phyloP scores from a whole-genome alignment of 2,888 invertebrate genomes.

The Agonopterix subpropinquella region DNA sequence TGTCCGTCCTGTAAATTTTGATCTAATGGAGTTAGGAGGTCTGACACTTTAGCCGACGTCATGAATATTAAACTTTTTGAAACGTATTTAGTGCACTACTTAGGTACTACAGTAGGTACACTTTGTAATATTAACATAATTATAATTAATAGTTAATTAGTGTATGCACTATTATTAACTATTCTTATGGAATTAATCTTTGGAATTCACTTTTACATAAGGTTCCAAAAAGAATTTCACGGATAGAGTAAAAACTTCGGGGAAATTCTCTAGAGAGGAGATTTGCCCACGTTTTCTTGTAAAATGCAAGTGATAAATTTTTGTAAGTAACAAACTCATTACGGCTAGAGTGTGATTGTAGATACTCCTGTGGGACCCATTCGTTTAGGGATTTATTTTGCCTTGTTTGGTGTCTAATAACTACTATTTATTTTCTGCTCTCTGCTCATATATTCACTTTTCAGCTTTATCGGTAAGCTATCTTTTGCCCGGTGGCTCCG shows the following conservation, averaged over 20 bases:
- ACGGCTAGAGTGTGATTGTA: neutral
- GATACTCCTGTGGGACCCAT: neutral
- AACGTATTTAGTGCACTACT: no score
- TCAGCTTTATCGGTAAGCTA: neutral
- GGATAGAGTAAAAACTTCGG: neutral
- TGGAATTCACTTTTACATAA: neutral
- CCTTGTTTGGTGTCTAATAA: neutral
- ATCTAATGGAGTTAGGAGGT: no score
- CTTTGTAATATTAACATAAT: no score
- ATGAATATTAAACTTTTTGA: no score
- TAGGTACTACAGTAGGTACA: no score
- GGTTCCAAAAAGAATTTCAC: neutral
- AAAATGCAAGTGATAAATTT: constrained; percentile 1
- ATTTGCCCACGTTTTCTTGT: neutral
- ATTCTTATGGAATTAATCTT: neutral
- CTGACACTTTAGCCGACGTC: no score
- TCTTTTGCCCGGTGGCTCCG: neutral
- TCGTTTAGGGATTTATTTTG: neutral
- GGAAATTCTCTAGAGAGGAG: neutral
- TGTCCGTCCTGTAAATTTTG: no score
- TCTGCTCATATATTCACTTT: neutral
- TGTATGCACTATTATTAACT: no score
- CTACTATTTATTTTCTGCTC: neutral
- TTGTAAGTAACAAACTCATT: constrained; percentile 2
- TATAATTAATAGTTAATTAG: no score